These are phyloP conservation scores for Oenanthe oenanthe DNA, from an alignment of 2,113 vertebrate genomes.

Conservation along the genomic window DNA sequence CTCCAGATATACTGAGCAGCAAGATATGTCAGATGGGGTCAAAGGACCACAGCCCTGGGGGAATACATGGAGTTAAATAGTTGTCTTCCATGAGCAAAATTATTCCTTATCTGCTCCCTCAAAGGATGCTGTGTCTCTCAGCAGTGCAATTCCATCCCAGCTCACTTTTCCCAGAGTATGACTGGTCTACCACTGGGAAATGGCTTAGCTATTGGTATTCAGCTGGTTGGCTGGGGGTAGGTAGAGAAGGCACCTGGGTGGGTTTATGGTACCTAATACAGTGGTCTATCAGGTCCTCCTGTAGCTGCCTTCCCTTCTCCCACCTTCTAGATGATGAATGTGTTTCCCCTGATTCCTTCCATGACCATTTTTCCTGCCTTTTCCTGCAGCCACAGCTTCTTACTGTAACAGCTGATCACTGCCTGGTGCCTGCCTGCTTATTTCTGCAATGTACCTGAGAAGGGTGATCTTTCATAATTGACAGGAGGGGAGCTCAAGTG, in stretches of 20 bases:
- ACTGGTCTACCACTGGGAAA: not conserved
- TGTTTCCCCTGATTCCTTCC: not conserved
- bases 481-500: not conserved
- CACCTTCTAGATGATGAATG: not conserved
- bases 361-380: not conserved
- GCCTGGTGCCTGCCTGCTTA: not conserved
- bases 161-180: not conserved
- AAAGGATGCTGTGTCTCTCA: not conserved
- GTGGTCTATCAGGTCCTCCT: not conserved
- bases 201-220: not conserved
- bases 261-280: not conserved
- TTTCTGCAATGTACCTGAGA: not conserved
- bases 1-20: not conserved
- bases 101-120: not conserved
- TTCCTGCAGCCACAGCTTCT: not conserved
- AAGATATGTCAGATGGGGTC: not conserved
- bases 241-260: not conserved
- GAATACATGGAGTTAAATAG: not conserved
- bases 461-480: not conserved
- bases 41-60: not conserved
- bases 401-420: not conserved
- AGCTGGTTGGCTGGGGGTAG: not conserved
- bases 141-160: not conserved
- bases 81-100: not conserved
- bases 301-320: not conserved